A percentile compares a stretch with the other conserved stretches of the same genome.
Conservation (phyloP, 1,140 invertebrate species). For the Nautilus pompilius region DNA sequence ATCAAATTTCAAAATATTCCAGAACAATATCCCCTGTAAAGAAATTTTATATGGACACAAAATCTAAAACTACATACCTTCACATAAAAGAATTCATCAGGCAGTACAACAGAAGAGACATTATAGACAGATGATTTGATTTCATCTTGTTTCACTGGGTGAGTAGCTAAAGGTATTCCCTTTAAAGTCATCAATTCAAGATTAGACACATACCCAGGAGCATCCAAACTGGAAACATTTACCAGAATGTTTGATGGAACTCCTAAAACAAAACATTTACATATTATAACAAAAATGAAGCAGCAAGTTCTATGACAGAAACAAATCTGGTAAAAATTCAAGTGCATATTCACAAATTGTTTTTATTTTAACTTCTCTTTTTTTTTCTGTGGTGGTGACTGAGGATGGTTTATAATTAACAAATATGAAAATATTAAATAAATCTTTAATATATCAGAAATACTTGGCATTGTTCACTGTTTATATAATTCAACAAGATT, state of each 20-base stretch:
- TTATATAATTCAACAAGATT: neutral
- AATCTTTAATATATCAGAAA: neutral
- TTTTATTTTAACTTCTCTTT: no score
- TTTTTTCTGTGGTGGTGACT: no score
- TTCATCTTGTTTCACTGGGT: conserved; percentile 46
- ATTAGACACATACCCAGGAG: conserved; percentile 48
- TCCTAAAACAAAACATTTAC: conserved; percentile 39
- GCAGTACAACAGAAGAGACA: conserved; percentile 38
- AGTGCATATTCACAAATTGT: no score
- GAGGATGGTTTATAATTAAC: neutral
- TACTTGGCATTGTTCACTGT: neutral
- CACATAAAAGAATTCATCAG: conserved; percentile 59
- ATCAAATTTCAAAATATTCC: no score
- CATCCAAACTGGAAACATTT: conserved; percentile 54
- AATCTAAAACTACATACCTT: conserved; percentile 55
- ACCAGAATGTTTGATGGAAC: conserved; percentile 58
- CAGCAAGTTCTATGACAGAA: neutral
- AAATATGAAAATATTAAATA: neutral
- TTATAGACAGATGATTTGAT: conserved; percentile 51
- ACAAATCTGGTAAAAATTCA: neutral
- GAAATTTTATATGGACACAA: no score
- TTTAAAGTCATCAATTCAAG: conserved; percentile 59
- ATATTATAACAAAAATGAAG: neutral
- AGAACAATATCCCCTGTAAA: no score
- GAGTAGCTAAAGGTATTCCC: conserved; percentile 53